Conservation (phyloP, 2,888 invertebrate genomes). For the Cerastis leucographa region DNA sequence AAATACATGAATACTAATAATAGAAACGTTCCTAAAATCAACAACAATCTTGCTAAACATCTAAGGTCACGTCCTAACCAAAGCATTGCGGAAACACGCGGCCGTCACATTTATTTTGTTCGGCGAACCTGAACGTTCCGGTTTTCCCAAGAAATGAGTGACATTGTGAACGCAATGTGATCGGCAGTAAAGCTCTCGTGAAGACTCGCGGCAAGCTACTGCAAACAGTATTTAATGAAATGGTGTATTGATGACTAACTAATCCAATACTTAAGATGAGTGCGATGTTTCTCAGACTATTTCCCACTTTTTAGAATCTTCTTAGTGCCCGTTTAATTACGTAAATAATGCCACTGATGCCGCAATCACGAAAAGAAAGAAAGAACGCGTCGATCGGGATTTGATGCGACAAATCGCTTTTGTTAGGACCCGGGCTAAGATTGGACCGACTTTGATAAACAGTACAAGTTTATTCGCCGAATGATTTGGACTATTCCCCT, state of each 20-base stretch:
- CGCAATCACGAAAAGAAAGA: neutral
- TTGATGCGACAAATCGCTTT: neutral
- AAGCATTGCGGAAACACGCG: neutral
- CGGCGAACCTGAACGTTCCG: neutral
- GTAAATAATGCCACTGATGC: neutral
- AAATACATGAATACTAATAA: slow-evolving; percentile 8
- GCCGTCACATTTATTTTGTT: neutral
- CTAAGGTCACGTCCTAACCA: neutral
- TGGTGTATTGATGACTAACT: neutral
- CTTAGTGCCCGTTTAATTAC: neutral
- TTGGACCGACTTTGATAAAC: slow-evolving; percentile 2
- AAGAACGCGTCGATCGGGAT: neutral
- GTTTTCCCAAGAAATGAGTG: neutral
- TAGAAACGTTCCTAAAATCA: neutral
- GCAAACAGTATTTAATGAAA: neutral
- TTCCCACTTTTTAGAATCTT: neutral
- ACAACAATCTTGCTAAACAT: neutral
- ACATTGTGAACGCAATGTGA: neutral
- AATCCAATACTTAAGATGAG: neutral
- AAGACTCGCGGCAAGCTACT: neutral
- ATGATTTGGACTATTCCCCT: slow-evolving; percentile 8
- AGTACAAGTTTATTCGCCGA: neutral
- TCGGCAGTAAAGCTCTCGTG: neutral
- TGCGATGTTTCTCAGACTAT: neutral
- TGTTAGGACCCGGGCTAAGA: neutral